These are phyloP conservation scores for Branchipolynoe longqiensis DNA, from an alignment of 2,888 invertebrate genomes.

Conservation along the genomic window DNA sequence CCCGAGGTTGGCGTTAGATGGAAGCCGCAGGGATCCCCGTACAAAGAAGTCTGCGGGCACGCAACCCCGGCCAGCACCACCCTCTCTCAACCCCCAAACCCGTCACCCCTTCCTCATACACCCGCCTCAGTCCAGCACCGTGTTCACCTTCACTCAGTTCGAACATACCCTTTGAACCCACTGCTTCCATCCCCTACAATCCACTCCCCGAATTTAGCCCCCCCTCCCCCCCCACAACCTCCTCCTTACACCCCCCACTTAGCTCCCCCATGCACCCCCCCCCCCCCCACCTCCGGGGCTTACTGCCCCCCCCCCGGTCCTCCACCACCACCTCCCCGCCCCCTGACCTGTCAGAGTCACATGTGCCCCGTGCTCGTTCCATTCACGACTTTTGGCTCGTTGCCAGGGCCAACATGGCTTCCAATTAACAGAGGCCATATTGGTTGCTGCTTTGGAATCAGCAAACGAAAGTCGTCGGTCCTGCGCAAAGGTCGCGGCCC, in stretches of 20 bases:
- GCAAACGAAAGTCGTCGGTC: constrained; percentile 36
- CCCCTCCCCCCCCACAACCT: too few relatives aligned
- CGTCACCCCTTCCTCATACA: too few relatives aligned
- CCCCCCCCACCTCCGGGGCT: neutral
- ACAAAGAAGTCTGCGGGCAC: constrained; percentile 31
- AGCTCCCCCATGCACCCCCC: neutral
- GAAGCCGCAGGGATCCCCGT: neutral
- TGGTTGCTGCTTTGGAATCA: constrained; percentile 41
- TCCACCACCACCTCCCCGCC: constrained; percentile 5
- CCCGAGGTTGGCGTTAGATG: neutral
- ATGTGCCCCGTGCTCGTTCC: constrained; percentile 41
- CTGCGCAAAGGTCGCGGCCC: constrained; percentile 20
- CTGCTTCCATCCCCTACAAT: too few relatives aligned
- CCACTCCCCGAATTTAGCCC: too few relatives aligned
- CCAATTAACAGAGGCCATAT: constrained; percentile 49
- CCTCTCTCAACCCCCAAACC: neutral
- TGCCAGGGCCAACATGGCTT: constrained; percentile 49
- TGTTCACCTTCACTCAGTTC: too few relatives aligned
- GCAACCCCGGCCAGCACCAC: neutral
- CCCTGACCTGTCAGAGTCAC: constrained; percentile 38
- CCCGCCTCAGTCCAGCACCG: too few relatives aligned
- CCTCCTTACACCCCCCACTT: neutral
- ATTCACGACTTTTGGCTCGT: constrained; percentile 49
- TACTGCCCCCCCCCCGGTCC: neutral
- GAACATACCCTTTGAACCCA: too few relatives aligned